phyloP scores from a whole-genome alignment of 2,113 vertebrate genomes.

The Nothobranchius kuhntae region DNA sequence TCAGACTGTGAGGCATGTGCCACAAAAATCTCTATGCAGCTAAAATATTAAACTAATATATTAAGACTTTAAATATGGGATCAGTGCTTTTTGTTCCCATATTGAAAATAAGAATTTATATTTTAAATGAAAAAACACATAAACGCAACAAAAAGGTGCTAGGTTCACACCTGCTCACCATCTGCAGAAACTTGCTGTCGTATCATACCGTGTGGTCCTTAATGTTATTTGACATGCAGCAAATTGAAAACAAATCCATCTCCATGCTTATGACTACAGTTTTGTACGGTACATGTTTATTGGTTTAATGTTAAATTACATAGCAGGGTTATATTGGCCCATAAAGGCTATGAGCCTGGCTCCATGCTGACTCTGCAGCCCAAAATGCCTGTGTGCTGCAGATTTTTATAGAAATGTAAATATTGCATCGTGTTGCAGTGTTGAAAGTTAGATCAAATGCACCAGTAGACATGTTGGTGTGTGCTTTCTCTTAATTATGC shows the following conservation, averaged over 20 bases:
- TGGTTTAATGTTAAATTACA: conserved; percentile 45
- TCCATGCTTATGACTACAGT: conserved; percentile 43
- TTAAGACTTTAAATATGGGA: too few species aligned
- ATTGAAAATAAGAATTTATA: too few species aligned
- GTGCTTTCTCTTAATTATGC: conserved; percentile 20
- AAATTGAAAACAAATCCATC: conserved; percentile 16
- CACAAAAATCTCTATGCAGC: too few species aligned
- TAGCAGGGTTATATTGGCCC: conserved; percentile 31
- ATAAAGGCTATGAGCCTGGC: conserved; percentile 26
- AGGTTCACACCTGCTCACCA: conserved; percentile 54
- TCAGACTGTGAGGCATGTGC: background rate
- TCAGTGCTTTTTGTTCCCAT: too few species aligned
- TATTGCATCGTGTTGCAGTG: conserved; percentile 28
- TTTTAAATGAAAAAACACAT: too few species aligned
- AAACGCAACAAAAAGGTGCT: background rate
- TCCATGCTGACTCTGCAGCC: background rate
- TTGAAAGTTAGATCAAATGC: conserved; percentile 7
- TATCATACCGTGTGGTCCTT: conserved; percentile 41
- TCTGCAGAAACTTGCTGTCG: conserved; percentile 41
- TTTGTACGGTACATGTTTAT: conserved; percentile 53
- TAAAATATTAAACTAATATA: too few species aligned
- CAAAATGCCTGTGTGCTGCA: conserved; percentile 4
- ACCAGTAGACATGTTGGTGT: conserved; percentile 8
- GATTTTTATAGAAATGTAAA: conserved; percentile 64
- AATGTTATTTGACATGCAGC: conserved; percentile 46